A percentile compares a stretch with the other conserved stretches of the same genome.
Conservation (phyloP, 1,140 invertebrate species). For the Paramacrobiotus metropolitanus region DNA sequence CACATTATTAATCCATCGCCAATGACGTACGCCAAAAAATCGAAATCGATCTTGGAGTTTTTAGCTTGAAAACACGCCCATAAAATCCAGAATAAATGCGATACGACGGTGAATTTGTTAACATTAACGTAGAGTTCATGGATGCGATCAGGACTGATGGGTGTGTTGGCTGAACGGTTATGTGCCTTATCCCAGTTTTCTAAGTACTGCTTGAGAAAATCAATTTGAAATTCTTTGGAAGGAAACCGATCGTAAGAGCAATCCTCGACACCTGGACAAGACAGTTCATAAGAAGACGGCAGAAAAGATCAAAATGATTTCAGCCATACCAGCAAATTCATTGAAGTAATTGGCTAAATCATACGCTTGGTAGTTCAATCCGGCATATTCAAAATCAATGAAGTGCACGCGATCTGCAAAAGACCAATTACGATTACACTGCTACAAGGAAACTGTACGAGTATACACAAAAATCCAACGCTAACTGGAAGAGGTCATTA, state of each 20-base stretch:
- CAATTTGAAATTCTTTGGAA: background rate
- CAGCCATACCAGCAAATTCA: slow-evolving; percentile 28
- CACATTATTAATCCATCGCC: background rate
- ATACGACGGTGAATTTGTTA: slow-evolving; percentile 11
- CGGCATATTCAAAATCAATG: slow-evolving; percentile 31
- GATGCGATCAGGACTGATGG: background rate
- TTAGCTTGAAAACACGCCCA: slow-evolving; percentile 78
- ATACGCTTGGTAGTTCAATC: slow-evolving; percentile 26
- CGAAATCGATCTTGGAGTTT: slow-evolving; percentile 74
- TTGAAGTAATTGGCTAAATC: slow-evolving; percentile 31
- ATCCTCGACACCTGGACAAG: background rate
- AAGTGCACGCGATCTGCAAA: slow-evolving; percentile 23
- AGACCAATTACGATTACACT: background rate
- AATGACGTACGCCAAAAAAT: slow-evolving; percentile 53
- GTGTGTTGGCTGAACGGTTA: background rate
- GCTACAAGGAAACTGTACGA: background rate
- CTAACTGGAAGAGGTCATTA: background rate
- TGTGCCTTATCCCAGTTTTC: background rate
- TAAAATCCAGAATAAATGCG: slow-evolving; percentile 73
- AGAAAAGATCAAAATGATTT: background rate
- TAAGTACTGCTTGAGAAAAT: background rate
- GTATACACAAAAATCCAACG: background rate
- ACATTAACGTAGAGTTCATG: background rate
- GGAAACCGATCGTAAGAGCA: background rate
- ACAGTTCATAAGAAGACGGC: background rate